Conservation (phyloP, 2,113 vertebrate genomes). For the Maccullochella peelii region DNA sequence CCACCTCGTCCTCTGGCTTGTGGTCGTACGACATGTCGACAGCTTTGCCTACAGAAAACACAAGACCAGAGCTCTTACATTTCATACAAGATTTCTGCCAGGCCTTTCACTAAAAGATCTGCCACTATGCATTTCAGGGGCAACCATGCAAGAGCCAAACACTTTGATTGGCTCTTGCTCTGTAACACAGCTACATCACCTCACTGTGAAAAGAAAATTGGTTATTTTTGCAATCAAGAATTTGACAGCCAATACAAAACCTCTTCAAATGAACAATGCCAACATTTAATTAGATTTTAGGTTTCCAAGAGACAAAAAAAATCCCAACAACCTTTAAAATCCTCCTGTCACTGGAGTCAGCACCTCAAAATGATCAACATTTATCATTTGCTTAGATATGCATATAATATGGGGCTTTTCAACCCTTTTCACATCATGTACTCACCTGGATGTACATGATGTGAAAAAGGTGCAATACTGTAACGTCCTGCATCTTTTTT, state of each 20-base stretch:
- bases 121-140: neutral
- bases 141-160: neutral
- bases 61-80: neutral
- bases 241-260: neutral
- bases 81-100: neutral
- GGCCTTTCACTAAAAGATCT: neutral
- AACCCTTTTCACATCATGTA: neutral
- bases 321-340: neutral
- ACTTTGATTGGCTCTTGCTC: neutral
- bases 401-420: neutral
- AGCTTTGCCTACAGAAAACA: slow-evolving; percentile 84
- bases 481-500: too few species aligned
- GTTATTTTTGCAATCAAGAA: neutral
- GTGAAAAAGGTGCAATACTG: too few species aligned
- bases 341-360: neutral
- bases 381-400: neutral
- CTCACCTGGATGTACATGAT: too few species aligned
- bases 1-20: slow-evolving; percentile 97
- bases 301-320: neutral
- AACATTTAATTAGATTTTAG: neutral
- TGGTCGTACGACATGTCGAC: slow-evolving; percentile 99
- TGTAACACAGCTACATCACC: neutral
- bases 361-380: neutral
- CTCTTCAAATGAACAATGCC: neutral
- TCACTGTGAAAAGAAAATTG: neutral